Evolutionary conservation across 2,888 invertebrate genomes (phyloP).

Genomic region (Thera britannica): DNA sequence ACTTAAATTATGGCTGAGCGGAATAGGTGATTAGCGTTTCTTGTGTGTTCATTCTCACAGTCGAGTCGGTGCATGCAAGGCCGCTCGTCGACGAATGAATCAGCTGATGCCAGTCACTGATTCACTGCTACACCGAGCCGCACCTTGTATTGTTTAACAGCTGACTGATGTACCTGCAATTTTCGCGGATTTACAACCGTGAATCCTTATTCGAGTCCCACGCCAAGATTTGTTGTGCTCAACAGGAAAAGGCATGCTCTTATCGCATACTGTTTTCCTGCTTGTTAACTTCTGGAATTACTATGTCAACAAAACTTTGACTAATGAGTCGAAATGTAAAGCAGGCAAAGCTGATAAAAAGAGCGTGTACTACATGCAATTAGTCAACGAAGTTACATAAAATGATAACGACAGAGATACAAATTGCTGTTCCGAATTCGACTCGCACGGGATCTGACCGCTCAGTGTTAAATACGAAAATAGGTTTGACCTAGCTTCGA

Average conservation of each 20-base stretch:
- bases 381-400: constrained; percentile 16
- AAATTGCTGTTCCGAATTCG: constrained; percentile 33
- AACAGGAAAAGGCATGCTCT: constrained; percentile 35
- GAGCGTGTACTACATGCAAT: constrained; percentile 8
- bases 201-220: constrained; percentile 40
- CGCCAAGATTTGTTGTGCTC: constrained; percentile 36
- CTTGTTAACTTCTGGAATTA: constrained; percentile 32
- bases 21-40: constrained; percentile 59
- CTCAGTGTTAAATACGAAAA: constrained; percentile 66
- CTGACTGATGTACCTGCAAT: constrained; percentile 54
- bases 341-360: constrained; percentile 14
- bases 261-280: constrained; percentile 28
- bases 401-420: constrained; percentile 49
- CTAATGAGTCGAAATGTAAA: constrained; percentile 19
- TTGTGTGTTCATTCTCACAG: constrained; percentile 62
- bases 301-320: constrained; percentile 27
- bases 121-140: constrained; percentile 59
- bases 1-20: constrained; percentile 52
- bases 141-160: constrained; percentile 65
- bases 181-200: constrained; percentile 46
- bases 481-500: constrained; percentile 67
- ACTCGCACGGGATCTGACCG: constrained; percentile 45
- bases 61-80: constrained; percentile 66
- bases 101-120: constrained; percentile 73
- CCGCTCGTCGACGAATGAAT: constrained; percentile 68